Base-by-base conservation (phyloP, 2,888 invertebrate genomes). In the Flexamia atlantica region DNA sequence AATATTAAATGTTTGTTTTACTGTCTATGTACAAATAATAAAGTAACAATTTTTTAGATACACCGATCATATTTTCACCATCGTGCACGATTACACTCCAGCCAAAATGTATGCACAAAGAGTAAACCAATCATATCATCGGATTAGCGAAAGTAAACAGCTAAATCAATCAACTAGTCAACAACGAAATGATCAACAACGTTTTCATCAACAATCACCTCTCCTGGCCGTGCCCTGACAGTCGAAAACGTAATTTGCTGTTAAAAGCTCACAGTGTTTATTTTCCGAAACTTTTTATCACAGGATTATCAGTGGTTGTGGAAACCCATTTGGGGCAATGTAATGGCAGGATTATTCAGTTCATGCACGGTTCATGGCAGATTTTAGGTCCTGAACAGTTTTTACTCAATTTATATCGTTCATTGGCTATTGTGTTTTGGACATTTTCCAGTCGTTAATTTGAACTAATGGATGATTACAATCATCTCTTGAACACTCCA, bases 101-200 rank as follows among this genome's bases (percentile, higher is more conserved):
- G 1, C 28, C 64, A 30, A 64, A 64, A 64, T 30, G 64, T 64
- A 30, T 28, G 64, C 57, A n/a, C 64, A 5, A 64, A 64, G 28
- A 64, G 30, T 3, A 46, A 76, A 14, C 28, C 74, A 76, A 76
- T 76, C 74, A 76, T n/a, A 76, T 46, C 5, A 23, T 7, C 28
- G 40, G 40, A 76, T 76, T 64, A 64, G 25, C 46, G n/a, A 46
- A 40, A 25, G 46, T 28, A 76, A 76, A 76, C 74, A 76, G 70
- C 14, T 76, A 76, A 42, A 76, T 40, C 74, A 76, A 76, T 76
- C 74, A 76, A 28, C 74, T 40, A 28, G 42, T 46, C 74, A 46
- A 76, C 74, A 46, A 10, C 28, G 74, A 28, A 76, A 76, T 76
- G 74, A 46, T 76, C 74, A 76, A 76, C 74, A 76, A 28, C 28